phyloP scores from a whole-genome alignment of 2,797 vertebrate species.

The Poecile montanus region DNA sequence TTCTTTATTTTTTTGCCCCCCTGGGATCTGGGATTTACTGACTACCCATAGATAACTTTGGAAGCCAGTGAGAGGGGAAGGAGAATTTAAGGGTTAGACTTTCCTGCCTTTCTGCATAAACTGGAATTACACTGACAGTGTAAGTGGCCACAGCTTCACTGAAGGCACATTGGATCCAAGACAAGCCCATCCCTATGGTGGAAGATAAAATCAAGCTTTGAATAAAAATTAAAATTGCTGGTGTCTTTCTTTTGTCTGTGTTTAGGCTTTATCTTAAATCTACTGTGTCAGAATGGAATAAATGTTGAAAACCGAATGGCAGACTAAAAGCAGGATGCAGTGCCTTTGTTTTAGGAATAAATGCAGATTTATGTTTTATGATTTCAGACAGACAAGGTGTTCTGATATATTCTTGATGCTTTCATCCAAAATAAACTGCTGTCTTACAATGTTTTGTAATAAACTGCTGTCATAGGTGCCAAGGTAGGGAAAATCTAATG shows the following conservation, averaged over 20 bases:
- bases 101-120: background rate
- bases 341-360: background rate
- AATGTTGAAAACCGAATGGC: background rate
- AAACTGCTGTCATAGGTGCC: background rate
- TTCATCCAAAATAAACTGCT: background rate
- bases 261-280: background rate
- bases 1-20: fast-evolving
- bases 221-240: background rate
- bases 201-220: background rate
- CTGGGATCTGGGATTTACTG: background rate
- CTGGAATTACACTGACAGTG: background rate
- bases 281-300: background rate
- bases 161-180: background rate
- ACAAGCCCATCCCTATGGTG: background rate
- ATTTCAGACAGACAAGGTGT: background rate
- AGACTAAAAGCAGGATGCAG: background rate
- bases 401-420: background rate
- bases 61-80: background rate
- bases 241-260: background rate
- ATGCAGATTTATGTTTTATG: background rate
- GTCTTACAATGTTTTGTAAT: background rate
- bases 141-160: background rate
- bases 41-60: background rate
- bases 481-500: background rate
- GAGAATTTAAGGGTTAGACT: background rate